Base-by-base conservation (phyloP, 2,888 invertebrate genomes). In the Petrophora chlorosata region DNA sequence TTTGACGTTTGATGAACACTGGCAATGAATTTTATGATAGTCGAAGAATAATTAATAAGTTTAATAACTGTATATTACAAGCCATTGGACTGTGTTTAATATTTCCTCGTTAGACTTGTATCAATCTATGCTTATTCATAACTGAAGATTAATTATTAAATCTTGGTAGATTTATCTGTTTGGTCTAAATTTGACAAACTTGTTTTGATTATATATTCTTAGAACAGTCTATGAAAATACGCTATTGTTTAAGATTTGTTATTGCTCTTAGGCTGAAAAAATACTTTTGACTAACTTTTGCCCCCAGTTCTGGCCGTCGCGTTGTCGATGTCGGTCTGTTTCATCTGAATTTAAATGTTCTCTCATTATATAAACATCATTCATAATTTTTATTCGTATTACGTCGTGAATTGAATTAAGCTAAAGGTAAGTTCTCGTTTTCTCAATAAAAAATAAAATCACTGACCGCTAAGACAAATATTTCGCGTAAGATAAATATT, bases 51-150 rank as follows among this genome's bases (percentile, higher is more conserved):
- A 1, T 4, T 25, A n/a, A n/a, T n/a, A n/a, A n/a, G n/a, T n/a
- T n/a, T n/a, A n/a, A n/a, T n/a, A 61, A 59, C 61, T 57, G 57
- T 61, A 54, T 41, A 54, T 39, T 26, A 48, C 36, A 29, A 51
- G 40, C 34, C 35, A 56, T 49, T 50, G 49, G 30, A 28, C 26
- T 49, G 30, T 44, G 40, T 19, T 39, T 48, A 40, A 42, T 47
- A 26, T 33, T 9, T 48, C 41, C 42, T 48, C 48, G 32, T 48
- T 48, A 48, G 28, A 25, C 7, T 42, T 5, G 2, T 41, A 41
- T 36, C 40, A 35, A 42, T 28, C 14, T 48, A 30, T 42, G 47
- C 26, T 36, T 42, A 36, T 36, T 41, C 32, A 42, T 33, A 32
- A 17, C 15, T 26, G 22, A 32, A 28, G 33, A 48, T 48, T 33